Evolutionary conservation across 2,113 vertebrate genomes (phyloP), one percentile per base, ranked within the genome.

Genomic region (Phrynocephalus versicolor): DNA sequence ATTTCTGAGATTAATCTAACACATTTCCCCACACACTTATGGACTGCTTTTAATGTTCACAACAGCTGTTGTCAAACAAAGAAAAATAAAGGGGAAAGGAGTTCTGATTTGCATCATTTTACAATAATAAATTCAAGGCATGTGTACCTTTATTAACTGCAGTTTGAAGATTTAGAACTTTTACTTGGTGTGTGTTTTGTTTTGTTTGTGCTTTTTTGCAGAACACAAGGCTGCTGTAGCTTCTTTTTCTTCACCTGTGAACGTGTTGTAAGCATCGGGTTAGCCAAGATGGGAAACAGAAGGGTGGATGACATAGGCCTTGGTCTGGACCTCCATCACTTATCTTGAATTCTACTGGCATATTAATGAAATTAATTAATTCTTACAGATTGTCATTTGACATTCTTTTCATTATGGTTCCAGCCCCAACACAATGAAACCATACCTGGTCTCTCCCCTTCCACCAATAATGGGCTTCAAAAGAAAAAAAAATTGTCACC

Each of bases 31-130:
- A 82, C 18, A 86, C 39, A 45, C 60, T 74, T 71, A 70, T 71
- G 83, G 51, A 85, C 65, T 84, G 85, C 89, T 91, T 92, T 93
- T 90, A 92, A 81, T 83, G 74, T 90, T 93, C 71, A 79, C 33
- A 92, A 80, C 60, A 87, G 92, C 79, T 94, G 81, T 81, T 89
- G 70, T 93, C 86, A 88, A n/a, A 88, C 75, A 91, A 89, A 90
- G 27, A 51, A 85, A 89, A 94, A 90, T 19, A 87, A 87, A 94
- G 33, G 10, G n/a, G 30, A 94, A 88, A 86, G 75, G 12, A 25
- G 13, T 91, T 87, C 89, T 79, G 35, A 90, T 92, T 91, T 94
- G 13, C 81, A 83, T 87, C 57, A 27, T 92, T 92, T 87, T 74
- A 70, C 67, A n/a, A 35, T 83, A 86, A 89, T 37, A 2, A n/a